Percentiles rank a stretch among this genome's conserved stretches.
Evolutionary conservation across 2,113 vertebrate species (phyloP).

Genomic region (Lepisosteus osseus): DNA sequence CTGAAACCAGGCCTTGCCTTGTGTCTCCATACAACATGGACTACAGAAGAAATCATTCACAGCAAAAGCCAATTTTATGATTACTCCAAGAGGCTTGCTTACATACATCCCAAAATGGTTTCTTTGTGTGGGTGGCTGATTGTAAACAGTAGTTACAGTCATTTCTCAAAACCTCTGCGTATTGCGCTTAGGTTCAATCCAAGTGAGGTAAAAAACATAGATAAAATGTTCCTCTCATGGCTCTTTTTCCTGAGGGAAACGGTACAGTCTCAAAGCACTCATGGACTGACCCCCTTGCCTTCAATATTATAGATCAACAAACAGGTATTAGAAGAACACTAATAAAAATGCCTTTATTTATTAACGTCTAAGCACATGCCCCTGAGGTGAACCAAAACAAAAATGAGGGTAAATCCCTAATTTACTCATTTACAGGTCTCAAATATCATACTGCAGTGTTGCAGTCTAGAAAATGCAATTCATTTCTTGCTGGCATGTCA

Average conservation of each 20-base stretch:
- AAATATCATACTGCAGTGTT: too few relatives aligned
- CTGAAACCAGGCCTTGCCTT: not conserved
- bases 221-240: too few relatives aligned
- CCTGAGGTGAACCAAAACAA: too few relatives aligned
- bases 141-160: conserved; percentile 10
- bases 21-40: not conserved
- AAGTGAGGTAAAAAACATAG: not conserved
- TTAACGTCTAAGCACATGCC: too few relatives aligned
- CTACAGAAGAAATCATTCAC: conserved; percentile 17
- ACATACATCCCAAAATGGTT: conserved; percentile 6
- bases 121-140: conserved; percentile 10
- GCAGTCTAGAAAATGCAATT: not conserved
- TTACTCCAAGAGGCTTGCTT: conserved; percentile 8
- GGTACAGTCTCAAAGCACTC: not conserved
- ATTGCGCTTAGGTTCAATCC: not conserved
- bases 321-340: too few relatives aligned
- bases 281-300: not conserved
- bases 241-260: not conserved
- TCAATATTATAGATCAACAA: not conserved
- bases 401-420: too few relatives aligned
- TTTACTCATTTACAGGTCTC: too few relatives aligned
- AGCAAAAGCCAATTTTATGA: conserved; percentile 12
- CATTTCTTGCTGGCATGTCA: conserved; percentile 22
- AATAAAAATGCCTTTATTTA: too few relatives aligned
- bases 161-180: not conserved